phyloP scores from a whole-genome alignment of 2,888 invertebrate species.

The Mimas tiliae region DNA sequence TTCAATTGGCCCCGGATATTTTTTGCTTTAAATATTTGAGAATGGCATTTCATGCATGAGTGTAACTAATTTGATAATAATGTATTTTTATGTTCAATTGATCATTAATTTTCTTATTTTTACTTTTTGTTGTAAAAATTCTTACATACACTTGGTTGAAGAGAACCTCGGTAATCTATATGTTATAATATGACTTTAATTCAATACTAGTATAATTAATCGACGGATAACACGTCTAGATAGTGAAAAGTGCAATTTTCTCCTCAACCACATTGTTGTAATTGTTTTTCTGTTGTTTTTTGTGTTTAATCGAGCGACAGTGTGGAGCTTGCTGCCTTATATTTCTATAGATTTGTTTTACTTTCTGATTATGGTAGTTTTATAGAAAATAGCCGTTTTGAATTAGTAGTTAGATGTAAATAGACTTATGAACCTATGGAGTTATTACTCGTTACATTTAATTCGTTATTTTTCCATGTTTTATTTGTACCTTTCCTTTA shows the following conservation, averaged over 20 bases:
- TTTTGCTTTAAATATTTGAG: conserved; percentile 21
- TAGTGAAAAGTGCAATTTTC: background rate
- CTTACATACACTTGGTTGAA: background rate
- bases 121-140: conserved; percentile 1
- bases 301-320: conserved; percentile 61
- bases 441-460: background rate
- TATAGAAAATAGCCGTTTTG: conserved; percentile 22
- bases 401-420: conserved; percentile 14
- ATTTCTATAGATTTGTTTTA: conserved; percentile 42
- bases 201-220: too few relatives aligned
- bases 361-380: conserved; percentile 32
- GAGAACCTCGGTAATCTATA: background rate
- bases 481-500: background rate
- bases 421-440: background rate
- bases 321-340: conserved; percentile 60
- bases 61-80: conserved; percentile 43
- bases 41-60: conserved; percentile 38
- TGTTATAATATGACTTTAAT: too few relatives aligned
- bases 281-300: conserved; percentile 54
- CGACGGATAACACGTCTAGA: background rate
- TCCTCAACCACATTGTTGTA: conserved; percentile 38
- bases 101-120: conserved; percentile 13
- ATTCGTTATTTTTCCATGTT: background rate
- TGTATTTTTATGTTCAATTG: conserved; percentile 19
- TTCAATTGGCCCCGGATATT: conserved; percentile 27